These are phyloP conservation scores for Furcifer pardalis DNA, from an alignment of 2,797 vertebrate genomes.

Conservation along the genomic window DNA sequence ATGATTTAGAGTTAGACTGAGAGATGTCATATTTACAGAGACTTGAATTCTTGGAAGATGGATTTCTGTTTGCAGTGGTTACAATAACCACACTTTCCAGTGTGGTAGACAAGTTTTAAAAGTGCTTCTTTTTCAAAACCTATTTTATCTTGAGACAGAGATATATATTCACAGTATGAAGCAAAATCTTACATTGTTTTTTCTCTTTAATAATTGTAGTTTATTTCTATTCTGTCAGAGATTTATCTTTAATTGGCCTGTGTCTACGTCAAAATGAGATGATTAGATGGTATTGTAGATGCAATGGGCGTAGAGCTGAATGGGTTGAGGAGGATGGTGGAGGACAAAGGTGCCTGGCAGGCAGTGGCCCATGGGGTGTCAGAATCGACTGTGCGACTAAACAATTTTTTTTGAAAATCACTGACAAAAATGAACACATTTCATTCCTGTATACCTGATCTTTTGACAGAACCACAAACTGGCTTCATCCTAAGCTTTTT, in stretches of 20 bases:
- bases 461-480: not conserved
- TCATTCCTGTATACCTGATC: not conserved
- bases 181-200: not conserved
- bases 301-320: too few relatives aligned
- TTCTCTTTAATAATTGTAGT: not conserved
- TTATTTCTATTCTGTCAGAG: not conserved
- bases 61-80: not conserved
- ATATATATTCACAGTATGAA: not conserved
- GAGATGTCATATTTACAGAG: not conserved
- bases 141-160: not conserved
- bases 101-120: not conserved
- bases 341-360: too few relatives aligned
- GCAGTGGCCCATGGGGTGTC: too few relatives aligned
- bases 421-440: not conserved
- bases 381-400: too few relatives aligned
- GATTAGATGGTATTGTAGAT: too few relatives aligned
- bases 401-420: too few relatives aligned
- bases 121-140: not conserved
- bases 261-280: not conserved
- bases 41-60: not conserved
- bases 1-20: not conserved
- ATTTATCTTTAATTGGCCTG: not conserved
- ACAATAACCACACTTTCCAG: constrained; percentile 1
- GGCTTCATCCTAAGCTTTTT: not conserved
- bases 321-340: too few relatives aligned